Base-by-base conservation (phyloP, 2,113 vertebrate genomes). In the Dolichallabes microphthalmus region DNA sequence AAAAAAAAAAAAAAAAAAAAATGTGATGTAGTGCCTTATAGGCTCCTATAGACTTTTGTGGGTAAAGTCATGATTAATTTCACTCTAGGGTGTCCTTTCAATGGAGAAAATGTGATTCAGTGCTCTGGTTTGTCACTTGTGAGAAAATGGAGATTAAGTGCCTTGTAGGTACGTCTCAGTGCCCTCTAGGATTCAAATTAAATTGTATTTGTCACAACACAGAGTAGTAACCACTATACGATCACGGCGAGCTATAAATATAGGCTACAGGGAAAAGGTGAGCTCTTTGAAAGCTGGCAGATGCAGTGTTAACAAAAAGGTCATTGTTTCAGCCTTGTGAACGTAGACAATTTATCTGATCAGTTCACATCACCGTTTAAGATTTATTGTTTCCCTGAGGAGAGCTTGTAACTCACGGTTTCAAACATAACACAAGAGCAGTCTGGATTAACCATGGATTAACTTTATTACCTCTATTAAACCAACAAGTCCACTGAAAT, bases 381-480 rank as follows among this genome's bases (percentile, higher is more conserved):
- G 57, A 61, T 60, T 3, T 14, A 45, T 63, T 20, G 3, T 55
- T 76, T 76, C 17, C 50, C 50, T 17, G 50, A 78, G 1, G n/a
- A 58, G 27, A 78, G 20, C 58, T 61, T 20, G 12, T 63, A 61
- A 25, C 32, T 39, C 58, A 15, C 0, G 8, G 57, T 4, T 61
- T 63, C 2, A 63, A 80, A 3, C 78, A 45, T 79, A 80, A 61
- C 58, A 50, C 58, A 17, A 3, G 35, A 50, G 64, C 57, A 17
- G 22, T 80, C 35, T n/a, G 14, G 78, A 80, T 80, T 80, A 80
- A 64, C 20, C 3, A 14, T 10, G 57, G 57, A 64, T 64, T 81
- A 81, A 64, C 39, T 12, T 64, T 64, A 50, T 63, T 81, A 81
- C 79, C 60, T 50, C 14, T 39, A 64, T 7, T 81, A 64, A 80